phyloP scores from a whole-genome alignment of 2,888 invertebrate genomes.

The Dryomyza anilis region DNA sequence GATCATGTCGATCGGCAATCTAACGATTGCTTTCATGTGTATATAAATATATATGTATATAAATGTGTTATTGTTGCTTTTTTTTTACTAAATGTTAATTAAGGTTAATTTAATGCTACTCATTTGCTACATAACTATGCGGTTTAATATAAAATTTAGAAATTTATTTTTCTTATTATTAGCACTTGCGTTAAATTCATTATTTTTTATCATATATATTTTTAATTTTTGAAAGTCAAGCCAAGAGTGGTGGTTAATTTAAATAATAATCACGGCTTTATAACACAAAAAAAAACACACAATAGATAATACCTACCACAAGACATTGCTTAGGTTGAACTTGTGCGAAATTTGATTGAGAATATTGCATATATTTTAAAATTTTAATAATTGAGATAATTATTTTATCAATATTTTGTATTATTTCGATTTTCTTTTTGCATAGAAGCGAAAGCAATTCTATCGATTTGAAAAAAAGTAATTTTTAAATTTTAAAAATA shows the following conservation, averaged over 20 bases:
- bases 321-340: no score
- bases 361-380: no score
- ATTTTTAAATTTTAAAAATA: no score
- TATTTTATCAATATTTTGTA: no score
- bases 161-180: conserved; percentile 41
- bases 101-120: conserved; percentile 15
- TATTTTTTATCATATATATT: conserved; percentile 12
- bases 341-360: no score
- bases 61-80: conserved; percentile 23
- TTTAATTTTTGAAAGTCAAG: not conserved
- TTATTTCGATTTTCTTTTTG: no score
- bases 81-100: conserved; percentile 27
- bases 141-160: conserved; percentile 45
- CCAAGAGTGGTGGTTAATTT: conserved; percentile 28
- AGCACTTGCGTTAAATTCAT: conserved; percentile 52
- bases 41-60: conserved; percentile 11
- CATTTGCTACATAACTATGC: conserved; percentile 1
- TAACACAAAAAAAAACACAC: no score
- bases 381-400: no score
- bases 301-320: no score
- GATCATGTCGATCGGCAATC: conserved; percentile 27
- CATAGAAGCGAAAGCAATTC: no score
- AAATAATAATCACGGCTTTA: no score
- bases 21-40: conserved; percentile 12
- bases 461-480: no score